Base-by-base conservation (phyloP, 1,140 invertebrate species). In the Conus betulinus region DNA sequence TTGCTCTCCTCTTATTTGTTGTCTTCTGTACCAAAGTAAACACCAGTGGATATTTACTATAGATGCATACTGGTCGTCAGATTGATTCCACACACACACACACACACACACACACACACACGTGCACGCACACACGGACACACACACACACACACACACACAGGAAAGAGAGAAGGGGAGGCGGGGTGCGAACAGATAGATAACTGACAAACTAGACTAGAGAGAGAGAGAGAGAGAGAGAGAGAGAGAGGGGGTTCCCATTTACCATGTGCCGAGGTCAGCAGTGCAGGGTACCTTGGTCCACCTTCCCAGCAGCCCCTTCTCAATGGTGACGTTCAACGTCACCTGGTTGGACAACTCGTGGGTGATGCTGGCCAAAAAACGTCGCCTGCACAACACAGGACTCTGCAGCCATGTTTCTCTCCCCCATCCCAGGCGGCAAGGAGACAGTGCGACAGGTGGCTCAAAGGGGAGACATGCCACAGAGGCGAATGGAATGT, bases 261-360 rank as follows among this genome's bases (percentile, higher is more conserved):
- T 60, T 23, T 71, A 71, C 67, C 67, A 71, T 0, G 67, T 71
- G 8, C 67, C 67, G 11, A 71, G 67, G 67, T 71, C 20, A 20
- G 67, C 67, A 71, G 67, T 71, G 67, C 67, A 71, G 13, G 67
- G 67, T 20, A 71, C 67, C 67, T 71, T 71, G 67, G 67, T 71
- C 67, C 67, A 71, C 23, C 67, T 71, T 11, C 67, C 67, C 67
- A 71, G 67, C 67, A 71, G 67, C 7, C 67, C 67, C 23, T 71
- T 71, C 20, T 71, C 67, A 1, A 71, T 71, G 67, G 67, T 71
- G 11, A 71, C 67, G 67, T 71, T 71, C 67, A 71, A 7, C 17
- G 67, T 71, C 67, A 71, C 67, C 67, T 71, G 67, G 67, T 71
- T 71, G 67, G 67, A 71, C 67, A 71, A 20, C 23, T 71, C 67